These are phyloP conservation scores for Tapera naevia DNA, from an alignment of 2,797 vertebrate species.

Conservation along the genomic window DNA sequence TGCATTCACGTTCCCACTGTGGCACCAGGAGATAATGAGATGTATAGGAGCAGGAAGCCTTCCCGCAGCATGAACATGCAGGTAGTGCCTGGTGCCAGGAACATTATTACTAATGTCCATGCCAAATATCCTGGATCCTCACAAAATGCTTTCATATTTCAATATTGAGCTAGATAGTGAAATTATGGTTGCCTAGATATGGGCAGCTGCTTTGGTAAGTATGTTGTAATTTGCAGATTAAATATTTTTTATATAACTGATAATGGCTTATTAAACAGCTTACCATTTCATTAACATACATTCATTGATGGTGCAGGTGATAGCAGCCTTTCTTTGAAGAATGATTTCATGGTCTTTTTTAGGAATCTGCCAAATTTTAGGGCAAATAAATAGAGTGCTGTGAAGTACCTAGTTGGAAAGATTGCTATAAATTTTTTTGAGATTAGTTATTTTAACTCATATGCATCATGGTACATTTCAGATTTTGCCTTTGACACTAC, in stretches of 20 bases:
- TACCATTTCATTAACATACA: constrained; percentile 59
- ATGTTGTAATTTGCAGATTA: constrained; percentile 31
- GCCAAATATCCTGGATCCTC: constrained; percentile 49
- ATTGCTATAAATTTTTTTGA: background rate
- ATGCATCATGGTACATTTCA: fast-evolving
- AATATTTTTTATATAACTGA: constrained; percentile 56
- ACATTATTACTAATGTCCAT: constrained; percentile 32
- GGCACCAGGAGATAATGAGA: constrained; percentile 70
- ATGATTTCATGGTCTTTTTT: background rate
- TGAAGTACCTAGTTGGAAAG: background rate
- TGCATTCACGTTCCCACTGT: constrained; percentile 43
- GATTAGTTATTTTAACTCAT: background rate
- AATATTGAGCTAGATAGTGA: background rate
- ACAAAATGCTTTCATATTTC: constrained; percentile 45
- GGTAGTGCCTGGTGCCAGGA: constrained; percentile 34
- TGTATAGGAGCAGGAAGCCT: constrained; percentile 57
- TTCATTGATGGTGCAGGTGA: constrained; percentile 38
- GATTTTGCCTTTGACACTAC: background rate
- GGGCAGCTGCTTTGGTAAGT: constrained; percentile 39
- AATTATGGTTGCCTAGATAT: constrained; percentile 46
- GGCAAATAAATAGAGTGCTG: background rate
- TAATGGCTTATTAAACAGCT: constrained; percentile 41
- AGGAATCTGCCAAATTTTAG: constrained; percentile 16
- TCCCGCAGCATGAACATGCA: constrained; percentile 33
- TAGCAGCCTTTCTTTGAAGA: constrained; percentile 6